Base-by-base conservation (phyloP, 2,888 invertebrate species). In the Pinctada fucata region DNA sequence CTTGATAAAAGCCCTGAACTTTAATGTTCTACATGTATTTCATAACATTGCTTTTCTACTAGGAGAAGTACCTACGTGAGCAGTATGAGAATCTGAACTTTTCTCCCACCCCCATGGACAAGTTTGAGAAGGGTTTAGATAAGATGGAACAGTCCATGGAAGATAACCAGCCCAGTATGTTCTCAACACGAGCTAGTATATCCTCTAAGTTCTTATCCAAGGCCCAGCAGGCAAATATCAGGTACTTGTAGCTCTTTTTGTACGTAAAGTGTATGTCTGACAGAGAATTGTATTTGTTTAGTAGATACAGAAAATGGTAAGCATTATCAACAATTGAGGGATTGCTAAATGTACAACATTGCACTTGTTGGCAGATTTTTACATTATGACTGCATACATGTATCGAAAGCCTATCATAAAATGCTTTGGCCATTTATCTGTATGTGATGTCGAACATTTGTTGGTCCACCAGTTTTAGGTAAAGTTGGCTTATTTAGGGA, bases 21-120 rank as follows among this genome's bases (percentile, higher is more conserved):
- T 58, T 58, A 13, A 58, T 58, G 58, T 58, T 58, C 13, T 58
- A 58, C 13, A 10, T 6, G 58, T 58, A 13, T 58, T 58, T 10
- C 13, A 58, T 58, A 58, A 58, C 13, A 58, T 58, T 58, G 6
- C 13, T 13, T 58, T 5, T 64, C 58, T 79, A 82, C 2, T 81
- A 89, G 88, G 89, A 90, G 82, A 87, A 88, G 71, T 90, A 90
- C 73, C 82, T 90, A 48, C 86, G 88, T 75, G 89, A 90, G 65
- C 88, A 89, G 71, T 90, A 89, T 87, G 90, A 90, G 77, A 89
- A 88, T 81, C 84, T 89, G 75, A 86, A 83, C 69, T 90, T 90
- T 76, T 87, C 89, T 0, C 89, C 89, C 0, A 52, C 83, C 45
- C 76, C 85, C 2, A 83, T 83, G 75, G 89, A 89, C 65, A 88